Evolutionary conservation across 92 coral and sea anemone genomes (phyloP), one percentile per base, ranked within the genome.

Genomic region (Bergia puertoricense): DNA sequence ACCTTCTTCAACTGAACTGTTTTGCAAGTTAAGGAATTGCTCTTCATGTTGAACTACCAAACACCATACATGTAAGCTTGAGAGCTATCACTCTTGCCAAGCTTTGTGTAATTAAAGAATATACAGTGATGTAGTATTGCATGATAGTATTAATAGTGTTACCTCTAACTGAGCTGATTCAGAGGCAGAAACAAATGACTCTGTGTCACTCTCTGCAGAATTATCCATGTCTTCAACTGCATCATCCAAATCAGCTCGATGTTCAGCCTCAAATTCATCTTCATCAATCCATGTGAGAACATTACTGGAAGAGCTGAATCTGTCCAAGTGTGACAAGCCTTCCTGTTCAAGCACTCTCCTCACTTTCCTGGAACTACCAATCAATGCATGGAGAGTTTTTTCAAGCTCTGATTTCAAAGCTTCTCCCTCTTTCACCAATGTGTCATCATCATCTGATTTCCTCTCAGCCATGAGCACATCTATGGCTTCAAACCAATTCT

Each of bases 101-200:
- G 76, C 30, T 46, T 54, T 8, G 16, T 37, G 11, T 5, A 30
- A 30, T 30, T 30, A 30, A 30, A 30, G 30, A 30, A 30, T 30
- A 30, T 30, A 30, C 30, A 30, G 30, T 30, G 30, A 30, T 30
- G 30, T 30, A 30, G 30, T 30, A 30, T 30, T 30, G 30, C 30
- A 30, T 30, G 30, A 30, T 30, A 30, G 30, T 30, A 30, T 22
- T 22, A 77, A 14, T 84, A 71, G 74, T 82, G 86, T 9, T 88
- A 95, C 98, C 98, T 95, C 98, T 44, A 95, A 76, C 65, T 94
- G 96, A 43, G 98, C 96, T 74, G 94, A 85, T 88, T 95, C 98
- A 73, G 98, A 86, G 18, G 98, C 98, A n/a, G 98, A 95, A 9
- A 95, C 96, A 89, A 95, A 95, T 73, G 98, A 95, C 9, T 92